phyloP scores from a whole-genome alignment of 2,113 vertebrate species.

The Gasterosteus nipponicus region DNA sequence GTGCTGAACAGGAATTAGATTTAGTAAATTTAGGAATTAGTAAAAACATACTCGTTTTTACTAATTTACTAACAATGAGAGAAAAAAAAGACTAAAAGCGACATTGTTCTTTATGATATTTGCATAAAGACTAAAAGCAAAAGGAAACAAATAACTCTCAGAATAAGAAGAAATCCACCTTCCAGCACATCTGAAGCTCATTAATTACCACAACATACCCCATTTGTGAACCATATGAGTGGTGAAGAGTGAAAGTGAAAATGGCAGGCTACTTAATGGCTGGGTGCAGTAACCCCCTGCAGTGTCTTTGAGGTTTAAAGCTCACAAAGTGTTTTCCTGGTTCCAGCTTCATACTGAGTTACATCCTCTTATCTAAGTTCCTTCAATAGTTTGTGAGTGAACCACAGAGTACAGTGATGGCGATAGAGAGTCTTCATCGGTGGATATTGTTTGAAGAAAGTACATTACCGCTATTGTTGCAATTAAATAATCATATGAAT shows the following conservation, averaged over 20 bases:
- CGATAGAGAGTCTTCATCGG: no score
- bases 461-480: background rate
- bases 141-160: background rate
- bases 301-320: background rate
- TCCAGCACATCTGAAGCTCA: background rate
- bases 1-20: conserved; percentile 27
- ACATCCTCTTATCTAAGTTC: rapidly evolving
- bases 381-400: background rate
- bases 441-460: conserved; percentile 1
- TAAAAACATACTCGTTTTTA: background rate
- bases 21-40: no score
- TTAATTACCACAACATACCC: background rate
- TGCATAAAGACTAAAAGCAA: background rate
- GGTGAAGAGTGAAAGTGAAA: background rate
- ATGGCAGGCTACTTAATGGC: background rate
- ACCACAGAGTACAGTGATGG: background rate
- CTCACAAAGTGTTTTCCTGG: background rate
- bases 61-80: background rate
- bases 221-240: background rate
- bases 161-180: background rate
- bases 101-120: background rate
- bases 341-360: no score
- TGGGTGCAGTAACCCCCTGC: background rate
- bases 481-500: background rate
- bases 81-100: background rate